Conservation (phyloP, 2,113 vertebrate species). For the Hemichromis elongatus region DNA sequence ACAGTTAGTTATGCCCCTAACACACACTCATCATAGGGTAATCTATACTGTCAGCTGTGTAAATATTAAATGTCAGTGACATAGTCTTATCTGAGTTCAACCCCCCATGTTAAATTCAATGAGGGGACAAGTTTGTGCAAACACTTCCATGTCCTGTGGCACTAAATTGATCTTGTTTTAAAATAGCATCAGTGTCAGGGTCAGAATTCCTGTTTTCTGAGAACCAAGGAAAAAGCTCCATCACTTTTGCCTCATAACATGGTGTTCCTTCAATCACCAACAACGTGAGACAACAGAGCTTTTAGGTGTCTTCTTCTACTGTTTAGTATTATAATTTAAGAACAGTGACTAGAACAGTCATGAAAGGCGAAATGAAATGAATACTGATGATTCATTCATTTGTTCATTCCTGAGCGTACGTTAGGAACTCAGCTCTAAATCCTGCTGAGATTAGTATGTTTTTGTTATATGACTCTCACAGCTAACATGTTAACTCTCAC, state of each 20-base stretch:
- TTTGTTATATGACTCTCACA: background rate
- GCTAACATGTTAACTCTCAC: background rate
- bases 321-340: background rate
- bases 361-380: background rate
- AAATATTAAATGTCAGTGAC: conserved; percentile 20
- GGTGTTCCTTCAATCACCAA: background rate
- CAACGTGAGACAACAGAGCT: background rate
- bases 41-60: background rate
- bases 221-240: background rate
- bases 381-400: background rate
- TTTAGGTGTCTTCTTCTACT: background rate
- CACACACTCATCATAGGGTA: background rate
- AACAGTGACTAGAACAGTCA: background rate
- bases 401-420: background rate
- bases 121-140: background rate
- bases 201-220: background rate
- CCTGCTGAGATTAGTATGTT: background rate
- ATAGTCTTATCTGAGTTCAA: conserved; percentile 4
- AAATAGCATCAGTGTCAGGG: background rate
- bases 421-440: background rate
- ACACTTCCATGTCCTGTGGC: background rate
- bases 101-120: background rate
- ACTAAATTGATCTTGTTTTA: background rate
- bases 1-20: background rate
- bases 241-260: background rate